Percentiles rank a stretch among this genome's conserved stretches.
These are phyloP conservation scores for Haliclona indistincta DNA, from an alignment of 37 sponge, comb jelly and placozoan genomes.

Conservation along the genomic window DNA sequence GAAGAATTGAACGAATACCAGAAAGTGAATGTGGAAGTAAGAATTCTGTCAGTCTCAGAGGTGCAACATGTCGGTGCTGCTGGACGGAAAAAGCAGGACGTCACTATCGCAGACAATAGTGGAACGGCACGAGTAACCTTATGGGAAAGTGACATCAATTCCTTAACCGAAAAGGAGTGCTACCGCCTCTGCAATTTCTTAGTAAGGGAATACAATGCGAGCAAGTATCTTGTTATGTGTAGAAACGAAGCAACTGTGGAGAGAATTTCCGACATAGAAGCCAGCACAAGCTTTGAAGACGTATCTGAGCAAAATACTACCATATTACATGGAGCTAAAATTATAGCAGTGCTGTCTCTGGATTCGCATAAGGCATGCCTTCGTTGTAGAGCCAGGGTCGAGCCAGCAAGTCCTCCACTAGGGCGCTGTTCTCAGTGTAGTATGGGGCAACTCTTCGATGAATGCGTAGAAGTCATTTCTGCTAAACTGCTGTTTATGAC, in stretches of 20 bases:
- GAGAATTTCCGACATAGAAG: conserved; percentile 1
- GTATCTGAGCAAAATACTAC: not conserved
- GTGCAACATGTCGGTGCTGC: not conserved
- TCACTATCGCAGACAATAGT: not conserved
- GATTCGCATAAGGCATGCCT: not conserved
- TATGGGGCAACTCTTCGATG: not conserved
- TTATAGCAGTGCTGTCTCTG: not conserved
- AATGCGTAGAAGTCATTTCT: not conserved
- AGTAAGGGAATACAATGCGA: not conserved
- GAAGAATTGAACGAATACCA: not conserved
- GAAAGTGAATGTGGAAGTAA: not conserved
- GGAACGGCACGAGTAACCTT: not conserved
- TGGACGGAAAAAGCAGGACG: not conserved
- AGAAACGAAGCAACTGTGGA: not conserved
- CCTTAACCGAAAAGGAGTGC: not conserved
- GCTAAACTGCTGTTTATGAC: no score
- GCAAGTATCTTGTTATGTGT: not conserved
- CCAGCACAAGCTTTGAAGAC: not conserved
- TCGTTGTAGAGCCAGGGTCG: not conserved
- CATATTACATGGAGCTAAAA: not conserved
- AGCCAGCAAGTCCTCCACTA: not conserved
- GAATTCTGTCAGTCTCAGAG: not conserved
- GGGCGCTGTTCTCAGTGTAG: conserved; percentile 3
- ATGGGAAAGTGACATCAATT: not conserved
- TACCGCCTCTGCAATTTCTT: not conserved